These are phyloP conservation scores for Vicugna pacos DNA, from an alignment of 2,113 vertebrate genomes.

Conservation along the genomic window DNA sequence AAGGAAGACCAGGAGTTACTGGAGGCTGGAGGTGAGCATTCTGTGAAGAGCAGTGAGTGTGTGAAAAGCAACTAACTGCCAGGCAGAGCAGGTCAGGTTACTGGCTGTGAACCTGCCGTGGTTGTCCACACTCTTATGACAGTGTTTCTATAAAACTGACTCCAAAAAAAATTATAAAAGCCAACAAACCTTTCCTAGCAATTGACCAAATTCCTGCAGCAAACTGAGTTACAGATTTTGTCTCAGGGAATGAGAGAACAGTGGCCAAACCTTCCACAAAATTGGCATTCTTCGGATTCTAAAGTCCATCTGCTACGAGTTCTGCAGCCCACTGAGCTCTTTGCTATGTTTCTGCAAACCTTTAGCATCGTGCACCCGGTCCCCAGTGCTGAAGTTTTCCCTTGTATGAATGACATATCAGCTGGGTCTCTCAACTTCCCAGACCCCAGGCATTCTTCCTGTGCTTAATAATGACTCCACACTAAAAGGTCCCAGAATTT, in stretches of 20 bases:
- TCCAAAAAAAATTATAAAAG: neutral
- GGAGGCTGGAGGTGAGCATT: neutral
- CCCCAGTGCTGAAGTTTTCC: too few relatives aligned
- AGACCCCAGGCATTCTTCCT: neutral
- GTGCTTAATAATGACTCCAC: neutral
- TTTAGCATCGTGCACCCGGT: too few relatives aligned
- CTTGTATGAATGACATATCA: neutral
- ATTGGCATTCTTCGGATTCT: neutral
- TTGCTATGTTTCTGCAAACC: neutral
- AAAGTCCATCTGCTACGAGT: neutral
- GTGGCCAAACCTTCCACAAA: neutral
- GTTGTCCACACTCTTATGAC: neutral
- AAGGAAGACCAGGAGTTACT: neutral
- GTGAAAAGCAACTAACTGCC: neutral
- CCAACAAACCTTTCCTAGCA: neutral
- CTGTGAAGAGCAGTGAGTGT: neutral
- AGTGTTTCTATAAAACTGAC: neutral
- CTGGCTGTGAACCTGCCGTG: neutral
- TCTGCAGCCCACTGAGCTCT: neutral
- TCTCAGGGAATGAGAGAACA: neutral
- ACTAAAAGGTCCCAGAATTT: neutral
- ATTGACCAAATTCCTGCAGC: neutral
- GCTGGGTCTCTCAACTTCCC: neutral
- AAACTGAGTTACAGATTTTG: neutral
- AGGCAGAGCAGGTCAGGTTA: neutral